Percentiles rank a stretch among this genome's conserved stretches.
Evolutionary conservation across 2,113 vertebrate genomes (phyloP).

Genomic region (Emydura subglobosa): DNA sequence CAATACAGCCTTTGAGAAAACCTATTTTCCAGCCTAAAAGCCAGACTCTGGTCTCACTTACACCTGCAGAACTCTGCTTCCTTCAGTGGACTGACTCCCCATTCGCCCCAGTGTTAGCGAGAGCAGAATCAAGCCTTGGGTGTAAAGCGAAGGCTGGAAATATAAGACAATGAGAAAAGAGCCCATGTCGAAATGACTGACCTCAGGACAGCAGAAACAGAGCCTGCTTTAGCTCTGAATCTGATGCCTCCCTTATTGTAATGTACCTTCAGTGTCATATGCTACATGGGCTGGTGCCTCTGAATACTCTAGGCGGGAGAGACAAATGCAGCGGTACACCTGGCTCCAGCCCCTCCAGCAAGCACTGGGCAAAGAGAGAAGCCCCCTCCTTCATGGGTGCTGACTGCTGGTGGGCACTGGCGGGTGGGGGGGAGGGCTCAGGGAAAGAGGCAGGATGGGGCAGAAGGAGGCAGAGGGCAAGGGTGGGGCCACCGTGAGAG

Average conservation of each 20-base stretch:
- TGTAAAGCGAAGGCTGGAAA: not conserved
- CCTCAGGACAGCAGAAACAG: not conserved
- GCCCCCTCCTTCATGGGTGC: not conserved
- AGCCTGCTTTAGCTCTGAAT: not conserved
- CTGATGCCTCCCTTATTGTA: fast-evolving
- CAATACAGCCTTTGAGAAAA: not conserved
- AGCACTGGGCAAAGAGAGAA: not conserved
- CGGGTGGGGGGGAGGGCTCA: too few species aligned
- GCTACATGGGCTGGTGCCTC: not conserved
- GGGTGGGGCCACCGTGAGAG: too few species aligned
- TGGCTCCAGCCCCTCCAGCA: fast-evolving
- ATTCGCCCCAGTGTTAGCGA: not conserved
- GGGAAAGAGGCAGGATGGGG: too few species aligned
- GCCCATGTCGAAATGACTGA: not conserved
- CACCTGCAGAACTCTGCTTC: not conserved
- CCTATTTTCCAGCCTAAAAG: not conserved
- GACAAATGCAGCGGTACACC: not conserved
- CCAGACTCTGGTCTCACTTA: not conserved
- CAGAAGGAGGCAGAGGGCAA: too few species aligned
- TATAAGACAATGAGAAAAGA: not conserved
- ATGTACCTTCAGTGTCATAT: not conserved
- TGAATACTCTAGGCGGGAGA: not conserved
- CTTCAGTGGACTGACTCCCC: not conserved
- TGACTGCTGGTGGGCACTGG: too few species aligned
- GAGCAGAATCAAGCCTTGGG: not conserved